Conservation (phyloP, 2,888 invertebrate species). For the Lasioglossum oenotherae region DNA sequence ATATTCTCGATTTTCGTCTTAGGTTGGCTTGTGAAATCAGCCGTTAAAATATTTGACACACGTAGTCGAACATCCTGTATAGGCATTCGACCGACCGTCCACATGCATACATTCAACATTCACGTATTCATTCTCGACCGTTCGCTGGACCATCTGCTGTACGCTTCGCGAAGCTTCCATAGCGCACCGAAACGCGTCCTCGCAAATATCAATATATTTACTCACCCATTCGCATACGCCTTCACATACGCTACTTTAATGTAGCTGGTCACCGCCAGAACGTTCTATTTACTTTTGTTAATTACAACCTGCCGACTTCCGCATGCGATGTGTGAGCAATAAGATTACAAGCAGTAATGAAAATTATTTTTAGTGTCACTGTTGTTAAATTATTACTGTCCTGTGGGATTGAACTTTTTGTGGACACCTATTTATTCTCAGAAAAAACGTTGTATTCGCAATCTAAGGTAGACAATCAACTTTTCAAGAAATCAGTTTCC, state of each 20-base stretch:
- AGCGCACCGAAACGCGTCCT: neutral
- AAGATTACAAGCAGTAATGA: neutral
- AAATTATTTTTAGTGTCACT: neutral
- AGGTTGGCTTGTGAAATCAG: neutral
- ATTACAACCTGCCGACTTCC: neutral
- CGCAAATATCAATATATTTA: neutral
- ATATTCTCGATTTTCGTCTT: neutral
- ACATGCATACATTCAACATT: neutral
- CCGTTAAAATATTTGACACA: neutral
- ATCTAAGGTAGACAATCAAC: too few relatives aligned
- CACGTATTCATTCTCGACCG: neutral
- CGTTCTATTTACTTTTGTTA: neutral
- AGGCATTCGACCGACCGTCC: neutral
- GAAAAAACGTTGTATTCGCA: too few relatives aligned
- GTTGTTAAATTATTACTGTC: neutral
- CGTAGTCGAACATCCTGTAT: neutral
- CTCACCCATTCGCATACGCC: neutral
- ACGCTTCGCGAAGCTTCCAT: neutral
- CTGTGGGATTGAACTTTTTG: too few relatives aligned
- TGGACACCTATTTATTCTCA: too few relatives aligned
- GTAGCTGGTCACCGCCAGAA: neutral
- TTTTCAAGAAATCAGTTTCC: too few relatives aligned
- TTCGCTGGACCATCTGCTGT: neutral
- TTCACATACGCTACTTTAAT: neutral
- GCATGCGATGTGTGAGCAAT: neutral